Base-by-base conservation (phyloP, 2,797 vertebrate species). In the Antennarius maculatus region DNA sequence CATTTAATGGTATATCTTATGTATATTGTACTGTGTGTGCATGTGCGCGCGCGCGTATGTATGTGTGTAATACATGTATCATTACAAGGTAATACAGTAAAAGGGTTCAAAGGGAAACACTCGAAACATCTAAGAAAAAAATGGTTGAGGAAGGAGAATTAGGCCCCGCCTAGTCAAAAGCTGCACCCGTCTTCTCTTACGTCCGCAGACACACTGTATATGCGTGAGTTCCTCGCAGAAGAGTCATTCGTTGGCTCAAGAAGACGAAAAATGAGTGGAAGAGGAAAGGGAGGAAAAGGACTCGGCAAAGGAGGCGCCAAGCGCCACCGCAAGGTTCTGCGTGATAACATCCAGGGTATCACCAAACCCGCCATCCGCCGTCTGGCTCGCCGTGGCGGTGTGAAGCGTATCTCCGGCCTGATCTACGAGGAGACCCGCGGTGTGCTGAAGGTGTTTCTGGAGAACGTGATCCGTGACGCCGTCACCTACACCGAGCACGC, bases 391-490 rank as follows among this genome's bases (percentile, higher is more conserved):
- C 60, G 60, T 0, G n/a, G 79, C 41, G 1, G 62, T 0, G 62
- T 55, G 2, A 65, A 81, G 31, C 67, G 75, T 0, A 70, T 81
- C 5, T 77, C 66, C 6, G 70, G 79, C 0, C 47, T 74, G 0
- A 81, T 78, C 57, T 78, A 78, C 31, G 75, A 78, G 6, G 77
- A 67, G 53, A 73, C 76, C 2, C 71, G 68, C 3, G 75, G 71
- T 0, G 75, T 77, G 0, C 49, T 78, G 0, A 75, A 81, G 18
- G 75, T 81, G 0, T 75, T 81, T 5, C 56, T 78, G 79, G 79
- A 81, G 75, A 76, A 82, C 6, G 71, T 82, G 0, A 82, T 81
- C 17, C 79, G 71, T 0, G 71, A 73, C 1, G 71, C 71, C 18
- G 59, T 61, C 34, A 61, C 59, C 13, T 50, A 61, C 59, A 50